Evolutionary conservation across 2,797 vertebrate genomes (phyloP).

Genomic region (Trematomus bernacchii): DNA sequence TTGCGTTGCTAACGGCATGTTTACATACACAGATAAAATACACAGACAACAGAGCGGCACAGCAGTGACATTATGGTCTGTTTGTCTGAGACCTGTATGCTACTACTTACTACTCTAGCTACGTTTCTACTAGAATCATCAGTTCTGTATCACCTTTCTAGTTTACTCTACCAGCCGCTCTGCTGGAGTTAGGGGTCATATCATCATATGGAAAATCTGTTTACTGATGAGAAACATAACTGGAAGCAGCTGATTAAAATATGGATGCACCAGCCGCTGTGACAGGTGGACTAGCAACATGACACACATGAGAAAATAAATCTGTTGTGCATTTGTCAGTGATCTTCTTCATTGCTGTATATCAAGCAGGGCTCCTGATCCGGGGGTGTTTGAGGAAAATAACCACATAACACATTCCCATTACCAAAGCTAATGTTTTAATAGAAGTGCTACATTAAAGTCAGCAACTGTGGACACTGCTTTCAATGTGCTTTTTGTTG

Average conservation of each 20-base stretch:
- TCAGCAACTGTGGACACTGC: not conserved
- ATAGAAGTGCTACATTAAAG: conserved; percentile 14
- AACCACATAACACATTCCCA: not conserved
- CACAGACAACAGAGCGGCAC: too few species aligned
- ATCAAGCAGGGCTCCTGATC: conserved; percentile 25
- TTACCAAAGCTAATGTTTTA: conserved; percentile 2
- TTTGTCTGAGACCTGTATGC: conserved; percentile 35
- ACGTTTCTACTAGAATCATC: conserved; percentile 27
- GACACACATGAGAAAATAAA: conserved; percentile 21
- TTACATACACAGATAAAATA: too few species aligned
- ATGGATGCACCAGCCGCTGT: conserved; percentile 39
- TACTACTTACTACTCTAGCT: too few species aligned
- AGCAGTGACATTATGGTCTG: conserved; percentile 22
- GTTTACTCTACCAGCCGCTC: conserved; percentile 22
- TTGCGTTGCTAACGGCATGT: too few species aligned
- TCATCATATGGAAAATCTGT: conserved; percentile 50
- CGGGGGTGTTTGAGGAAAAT: conserved; percentile 4
- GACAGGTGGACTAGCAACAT: conserved; percentile 45
- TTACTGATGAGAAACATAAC: conserved; percentile 41
- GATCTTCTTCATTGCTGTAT: conserved; percentile 17
- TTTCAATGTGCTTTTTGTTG: conserved; percentile 3
- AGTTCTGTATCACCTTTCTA: conserved; percentile 30
- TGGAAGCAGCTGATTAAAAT: conserved; percentile 44
- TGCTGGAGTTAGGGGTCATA: conserved; percentile 17
- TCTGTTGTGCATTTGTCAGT: conserved; percentile 1